Evolutionary conservation across 2,113 vertebrate genomes (phyloP).

Genomic region (Urocolius indicus): DNA sequence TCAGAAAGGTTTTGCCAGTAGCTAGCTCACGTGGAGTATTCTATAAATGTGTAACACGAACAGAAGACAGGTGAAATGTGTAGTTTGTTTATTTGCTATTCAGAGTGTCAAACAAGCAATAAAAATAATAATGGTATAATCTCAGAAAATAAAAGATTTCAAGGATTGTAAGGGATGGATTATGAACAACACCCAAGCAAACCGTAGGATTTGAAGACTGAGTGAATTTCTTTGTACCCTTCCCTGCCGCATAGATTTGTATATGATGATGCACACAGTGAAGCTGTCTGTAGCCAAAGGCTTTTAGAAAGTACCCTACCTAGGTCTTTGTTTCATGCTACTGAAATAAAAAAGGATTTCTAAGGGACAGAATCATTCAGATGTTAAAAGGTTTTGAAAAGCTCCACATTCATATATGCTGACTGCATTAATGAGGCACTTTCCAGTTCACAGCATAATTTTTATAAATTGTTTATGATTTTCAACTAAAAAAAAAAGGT

Average conservation of each 20-base stretch:
- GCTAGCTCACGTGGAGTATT: background rate
- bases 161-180: background rate
- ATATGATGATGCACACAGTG: background rate
- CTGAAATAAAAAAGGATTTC: conserved; percentile 28
- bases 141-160: background rate
- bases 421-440: conserved; percentile 23
- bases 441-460: background rate
- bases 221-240: background rate
- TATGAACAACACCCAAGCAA: background rate
- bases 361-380: background rate
- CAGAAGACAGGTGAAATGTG: fast-evolving
- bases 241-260: background rate
- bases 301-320: background rate
- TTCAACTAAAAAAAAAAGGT: background rate
- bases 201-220: background rate
- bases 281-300: background rate
- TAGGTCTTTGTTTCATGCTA: background rate
- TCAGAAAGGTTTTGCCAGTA: background rate
- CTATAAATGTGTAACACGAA: background rate
- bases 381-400: conserved; percentile 48
- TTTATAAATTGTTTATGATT: background rate
- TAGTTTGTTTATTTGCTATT: background rate
- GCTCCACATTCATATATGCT: background rate
- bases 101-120: background rate
- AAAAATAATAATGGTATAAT: background rate